These are phyloP conservation scores for Sebastes aleutianus DNA, from an alignment of 2,797 vertebrate genomes.

Conservation along the genomic window DNA sequence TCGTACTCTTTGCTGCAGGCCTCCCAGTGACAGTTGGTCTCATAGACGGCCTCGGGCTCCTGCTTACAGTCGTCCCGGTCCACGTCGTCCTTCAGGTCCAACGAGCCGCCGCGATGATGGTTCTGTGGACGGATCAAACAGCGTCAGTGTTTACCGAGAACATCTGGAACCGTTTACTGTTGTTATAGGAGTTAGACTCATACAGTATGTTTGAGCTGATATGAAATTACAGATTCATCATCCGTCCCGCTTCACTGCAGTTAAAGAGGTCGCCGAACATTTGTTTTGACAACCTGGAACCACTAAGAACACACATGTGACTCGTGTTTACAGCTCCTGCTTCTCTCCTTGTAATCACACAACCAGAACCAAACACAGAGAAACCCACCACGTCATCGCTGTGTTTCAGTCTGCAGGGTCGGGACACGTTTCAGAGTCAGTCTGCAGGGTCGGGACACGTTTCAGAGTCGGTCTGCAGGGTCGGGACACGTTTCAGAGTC, in stretches of 20 bases:
- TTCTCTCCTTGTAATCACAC: no score
- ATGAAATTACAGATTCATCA: background rate
- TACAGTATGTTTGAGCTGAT: no score
- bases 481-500: no score
- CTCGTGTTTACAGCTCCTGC: no score
- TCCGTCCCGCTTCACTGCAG: no score
- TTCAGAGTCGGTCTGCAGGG: no score
- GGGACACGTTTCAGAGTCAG: no score
- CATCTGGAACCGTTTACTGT: background rate
- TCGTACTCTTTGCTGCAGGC: slow-evolving; percentile 92
- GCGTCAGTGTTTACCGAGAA: background rate
- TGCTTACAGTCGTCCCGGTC: slow-evolving; percentile 95
- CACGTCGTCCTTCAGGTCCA: slow-evolving; percentile 90
- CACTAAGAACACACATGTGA: background rate
- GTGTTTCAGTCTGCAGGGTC: no score
- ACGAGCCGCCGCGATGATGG: slow-evolving; percentile 70
- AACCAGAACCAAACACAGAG: background rate
- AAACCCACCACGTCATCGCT: background rate
- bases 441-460: no score
- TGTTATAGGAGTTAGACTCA: no score
- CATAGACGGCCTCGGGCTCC: slow-evolving; percentile 91
- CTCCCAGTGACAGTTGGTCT: slow-evolving; percentile 98
- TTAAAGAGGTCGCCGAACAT: background rate
- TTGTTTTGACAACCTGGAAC: background rate
- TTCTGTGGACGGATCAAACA: slow-evolving; percentile 75